A percentile compares a stretch with the other conserved stretches of the same genome.
Evolutionary conservation across 2,113 vertebrate species (phyloP).

Genomic region (Tachysurus vachellii): DNA sequence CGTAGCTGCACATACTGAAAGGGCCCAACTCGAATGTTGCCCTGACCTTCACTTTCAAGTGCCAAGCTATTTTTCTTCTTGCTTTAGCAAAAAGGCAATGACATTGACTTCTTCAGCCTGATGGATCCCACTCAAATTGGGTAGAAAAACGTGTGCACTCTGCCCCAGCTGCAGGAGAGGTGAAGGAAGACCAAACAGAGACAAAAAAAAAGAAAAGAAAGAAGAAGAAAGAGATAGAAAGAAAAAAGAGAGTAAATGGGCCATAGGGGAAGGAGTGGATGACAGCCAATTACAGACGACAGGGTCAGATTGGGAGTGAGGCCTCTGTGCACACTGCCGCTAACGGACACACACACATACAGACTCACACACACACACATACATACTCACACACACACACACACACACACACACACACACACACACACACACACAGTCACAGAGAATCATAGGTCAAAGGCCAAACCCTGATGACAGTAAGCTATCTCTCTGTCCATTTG

Average conservation of each 20-base stretch:
- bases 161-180: slow-evolving; percentile 34
- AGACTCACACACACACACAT: slow-evolving; percentile 41
- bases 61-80: slow-evolving; percentile 35
- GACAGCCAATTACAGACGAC: slow-evolving; percentile 65
- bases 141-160: slow-evolving; percentile 40
- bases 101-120: slow-evolving; percentile 41
- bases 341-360: slow-evolving; percentile 43
- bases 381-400: slow-evolving; percentile 35
- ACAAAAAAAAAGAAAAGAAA: slow-evolving; percentile 5
- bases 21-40: slow-evolving; percentile 55
- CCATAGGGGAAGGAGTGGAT: slow-evolving; percentile 54
- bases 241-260: slow-evolving; percentile 46
- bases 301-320: slow-evolving; percentile 60
- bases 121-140: slow-evolving; percentile 52
- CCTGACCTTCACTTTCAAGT: slow-evolving; percentile 53
- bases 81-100: slow-evolving; percentile 36
- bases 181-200: slow-evolving; percentile 25
- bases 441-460: background rate
- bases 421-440: background rate
- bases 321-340: slow-evolving; percentile 50
- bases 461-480: slow-evolving; percentile 10
- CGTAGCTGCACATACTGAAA: slow-evolving; percentile 49
- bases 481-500: background rate
- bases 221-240: slow-evolving; percentile 15
- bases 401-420: slow-evolving; percentile 41